Conservation (phyloP, 2,888 invertebrate genomes). For the Odontocerum albicorne region DNA sequence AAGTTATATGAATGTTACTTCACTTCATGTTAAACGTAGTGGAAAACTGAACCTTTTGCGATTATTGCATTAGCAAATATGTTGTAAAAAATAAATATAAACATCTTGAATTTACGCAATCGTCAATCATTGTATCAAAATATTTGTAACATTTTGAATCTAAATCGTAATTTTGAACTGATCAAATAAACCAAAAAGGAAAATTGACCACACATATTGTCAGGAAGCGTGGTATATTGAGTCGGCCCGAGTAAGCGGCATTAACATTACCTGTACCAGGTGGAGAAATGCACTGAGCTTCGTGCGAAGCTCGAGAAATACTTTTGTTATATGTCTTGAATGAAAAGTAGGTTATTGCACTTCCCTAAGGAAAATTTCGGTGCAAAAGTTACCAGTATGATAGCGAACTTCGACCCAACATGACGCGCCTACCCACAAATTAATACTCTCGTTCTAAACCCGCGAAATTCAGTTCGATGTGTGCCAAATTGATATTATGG, state of each 20-base stretch:
- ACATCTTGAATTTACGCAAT: too few relatives aligned
- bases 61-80: too few relatives aligned
- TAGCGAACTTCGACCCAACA: conserved; percentile 12
- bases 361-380: conserved; percentile 38
- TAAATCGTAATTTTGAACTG: background rate
- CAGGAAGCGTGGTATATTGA: too few relatives aligned
- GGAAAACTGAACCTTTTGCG: too few relatives aligned
- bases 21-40: too few relatives aligned
- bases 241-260: too few relatives aligned
- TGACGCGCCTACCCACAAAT: conserved; percentile 16
- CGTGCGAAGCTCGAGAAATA: conserved; percentile 47
- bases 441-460: background rate
- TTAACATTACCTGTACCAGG: conserved; percentile 52
- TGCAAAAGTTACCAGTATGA: conserved; percentile 30
- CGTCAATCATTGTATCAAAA: background rate
- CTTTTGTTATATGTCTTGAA: conserved; percentile 53
- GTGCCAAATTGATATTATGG: conserved; percentile 12
- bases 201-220: too few relatives aligned
- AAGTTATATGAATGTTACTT: too few relatives aligned
- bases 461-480: conserved; percentile 12
- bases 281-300: conserved; percentile 49
- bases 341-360: conserved; percentile 59
- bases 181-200: too few relatives aligned
- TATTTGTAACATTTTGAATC: background rate
- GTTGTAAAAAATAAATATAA: too few relatives aligned